A percentile compares a stretch with the other conserved stretches of the same genome.
phyloP scores from a whole-genome alignment of 2,888 invertebrate genomes.

The Brachyopa scutellaris region DNA sequence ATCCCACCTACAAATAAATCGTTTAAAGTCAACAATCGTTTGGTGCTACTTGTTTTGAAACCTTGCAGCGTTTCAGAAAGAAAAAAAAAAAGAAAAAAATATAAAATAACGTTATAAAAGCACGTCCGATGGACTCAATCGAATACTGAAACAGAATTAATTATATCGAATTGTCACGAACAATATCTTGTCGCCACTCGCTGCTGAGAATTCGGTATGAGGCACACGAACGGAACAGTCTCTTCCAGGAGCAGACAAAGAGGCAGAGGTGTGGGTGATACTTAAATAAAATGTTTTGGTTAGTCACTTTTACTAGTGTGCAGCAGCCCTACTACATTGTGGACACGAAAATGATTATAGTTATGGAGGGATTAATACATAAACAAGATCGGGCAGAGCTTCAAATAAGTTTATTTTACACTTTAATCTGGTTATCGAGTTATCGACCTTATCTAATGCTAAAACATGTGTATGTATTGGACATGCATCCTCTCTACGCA shows the following conservation, averaged over 20 bases:
- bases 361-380: too few species aligned
- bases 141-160: slow-evolving; percentile 39
- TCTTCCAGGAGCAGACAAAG: slow-evolving; percentile 1
- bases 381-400: too few species aligned
- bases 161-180: slow-evolving; percentile 46
- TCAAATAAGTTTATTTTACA: too few species aligned
- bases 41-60: not conserved
- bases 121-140: slow-evolving; percentile 32
- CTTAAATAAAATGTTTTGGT: slow-evolving; percentile 1
- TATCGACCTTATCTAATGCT: too few species aligned
- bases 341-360: too few species aligned
- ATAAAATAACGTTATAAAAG: too few species aligned
- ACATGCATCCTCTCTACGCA: too few species aligned
- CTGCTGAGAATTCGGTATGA: slow-evolving; percentile 19
- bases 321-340: too few species aligned
- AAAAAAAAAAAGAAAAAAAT: not conserved
- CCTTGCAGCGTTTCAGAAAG: not conserved
- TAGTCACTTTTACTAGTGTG: slow-evolving; percentile 2
- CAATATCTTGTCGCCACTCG: slow-evolving; percentile 3
- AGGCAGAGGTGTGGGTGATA: not conserved
- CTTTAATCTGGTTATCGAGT: too few species aligned
- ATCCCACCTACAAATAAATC: too few species aligned
- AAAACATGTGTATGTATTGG: too few species aligned
- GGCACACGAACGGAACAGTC: slow-evolving; percentile 27
- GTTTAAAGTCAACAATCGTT: not conserved